Evolutionary conservation across 2,113 vertebrate genomes (phyloP), one percentile per base, ranked within the genome.

Genomic region (Paramormyrops kingsleyae): DNA sequence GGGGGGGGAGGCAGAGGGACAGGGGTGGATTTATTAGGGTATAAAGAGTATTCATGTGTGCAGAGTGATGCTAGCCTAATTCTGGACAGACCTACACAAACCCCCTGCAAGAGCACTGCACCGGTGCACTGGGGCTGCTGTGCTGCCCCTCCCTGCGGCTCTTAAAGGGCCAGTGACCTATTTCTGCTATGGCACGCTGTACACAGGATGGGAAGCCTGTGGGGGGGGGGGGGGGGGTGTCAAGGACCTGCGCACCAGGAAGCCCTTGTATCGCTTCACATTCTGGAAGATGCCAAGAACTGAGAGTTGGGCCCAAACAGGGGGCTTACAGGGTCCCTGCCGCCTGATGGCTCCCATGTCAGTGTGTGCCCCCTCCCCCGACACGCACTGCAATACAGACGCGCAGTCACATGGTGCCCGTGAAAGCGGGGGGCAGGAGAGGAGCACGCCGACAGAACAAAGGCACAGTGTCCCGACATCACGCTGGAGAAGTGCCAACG

Each of bases 41-140:
- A 93, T 92, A 93, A 93, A 92, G 90, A 91, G 93, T 91, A 89
- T 94, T 93, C 91, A 93, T 93, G 94, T 88, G 59, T 62, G 35
- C 87, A 93, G 92, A 89, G 50, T 80, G 92, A 92, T 93, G 91
- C 91, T 90, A 91, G 92, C 91, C 92, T 92, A 92, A 95, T 93
- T 94, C 91, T 89, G 92, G 89, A 89, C 87, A 91, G 92, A 91
- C 91, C 87, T 47, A 90, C 92, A 92, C 92, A 93, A 93, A 92
- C 92, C 90, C 84, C 91, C 91, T 90, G 86, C 89, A 92, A 90
- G 90, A 88, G 89, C 56, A 77, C 49, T 87, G 53, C 87, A 70
- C 85, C 42, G n/a, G 27, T 86, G 66, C 88, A 50, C 24, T 56
- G 49, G 90, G 87, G 15, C n/a, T 27, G 90, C 88, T 83, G 66